A percentile compares a stretch with the other conserved stretches of the same genome.
Evolutionary conservation across 2,797 vertebrate genomes (phyloP).

Genomic region (Neoniphon sammara): DNA sequence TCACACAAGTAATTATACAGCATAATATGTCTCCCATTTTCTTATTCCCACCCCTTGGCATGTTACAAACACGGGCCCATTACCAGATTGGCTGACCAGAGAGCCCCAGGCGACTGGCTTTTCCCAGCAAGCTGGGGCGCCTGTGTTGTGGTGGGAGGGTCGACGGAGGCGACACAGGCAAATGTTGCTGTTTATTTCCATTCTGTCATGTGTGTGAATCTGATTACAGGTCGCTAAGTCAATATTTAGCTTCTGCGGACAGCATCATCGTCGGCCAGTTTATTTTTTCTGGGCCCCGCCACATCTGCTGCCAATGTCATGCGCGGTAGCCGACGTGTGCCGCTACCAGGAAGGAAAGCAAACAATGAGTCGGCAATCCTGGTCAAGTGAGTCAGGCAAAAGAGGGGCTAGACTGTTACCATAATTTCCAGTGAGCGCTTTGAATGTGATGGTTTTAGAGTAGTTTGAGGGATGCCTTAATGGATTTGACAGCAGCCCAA

Average conservation of each 20-base stretch:
- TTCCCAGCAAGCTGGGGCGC: slow-evolving; percentile 64
- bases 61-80: slow-evolving; percentile 69
- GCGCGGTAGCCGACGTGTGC: slow-evolving; percentile 74
- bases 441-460: slow-evolving; percentile 21
- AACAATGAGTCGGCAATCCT: slow-evolving; percentile 74
- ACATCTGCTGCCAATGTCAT: slow-evolving; percentile 83
- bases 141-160: slow-evolving; percentile 81
- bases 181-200: slow-evolving; percentile 86
- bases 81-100: slow-evolving; percentile 73
- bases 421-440: slow-evolving; percentile 60
- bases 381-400: slow-evolving; percentile 61
- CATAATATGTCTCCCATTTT: slow-evolving; percentile 71
- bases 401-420: slow-evolving; percentile 44
- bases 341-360: slow-evolving; percentile 74
- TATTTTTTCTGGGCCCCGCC: slow-evolving; percentile 80
- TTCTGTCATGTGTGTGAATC: slow-evolving; percentile 85
- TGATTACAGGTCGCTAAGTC: slow-evolving; percentile 88
- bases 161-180: slow-evolving; percentile 69
- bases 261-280: slow-evolving; percentile 77
- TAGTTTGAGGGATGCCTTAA: slow-evolving; percentile 56
- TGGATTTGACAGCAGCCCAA: slow-evolving; percentile 52
- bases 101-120: slow-evolving; percentile 62
- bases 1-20: slow-evolving; percentile 70
- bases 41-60: slow-evolving; percentile 70
- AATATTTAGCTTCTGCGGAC: slow-evolving; percentile 87